phyloP scores from a whole-genome alignment of 2,113 vertebrate species.

The Spea bombifrons region DNA sequence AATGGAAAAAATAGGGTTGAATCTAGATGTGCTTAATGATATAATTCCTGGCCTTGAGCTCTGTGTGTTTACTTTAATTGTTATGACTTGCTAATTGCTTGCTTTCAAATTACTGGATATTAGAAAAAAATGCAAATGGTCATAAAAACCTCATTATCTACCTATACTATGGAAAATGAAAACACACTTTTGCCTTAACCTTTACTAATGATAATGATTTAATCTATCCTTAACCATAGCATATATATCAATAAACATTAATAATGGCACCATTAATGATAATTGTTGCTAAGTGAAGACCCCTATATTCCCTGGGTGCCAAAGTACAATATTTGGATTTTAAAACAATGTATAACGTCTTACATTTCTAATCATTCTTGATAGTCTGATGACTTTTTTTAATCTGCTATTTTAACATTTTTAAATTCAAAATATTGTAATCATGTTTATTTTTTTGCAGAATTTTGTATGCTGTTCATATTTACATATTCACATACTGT shows the following conservation, averaged over 20 bases:
- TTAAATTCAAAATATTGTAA: too few species aligned
- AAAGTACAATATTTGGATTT: too few species aligned
- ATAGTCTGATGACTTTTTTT: too few species aligned
- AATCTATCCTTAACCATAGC: background rate
- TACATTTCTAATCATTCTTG: too few species aligned
- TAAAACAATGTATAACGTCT: too few species aligned
- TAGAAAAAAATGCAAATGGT: slow-evolving; percentile 20
- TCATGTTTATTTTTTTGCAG: too few species aligned
- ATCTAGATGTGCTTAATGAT: background rate
- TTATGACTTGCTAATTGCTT: slow-evolving; percentile 24
- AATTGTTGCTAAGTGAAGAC: background rate
- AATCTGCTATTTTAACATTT: too few species aligned
- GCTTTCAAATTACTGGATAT: slow-evolving; percentile 22
- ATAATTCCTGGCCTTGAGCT: background rate
- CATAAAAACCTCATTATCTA: slow-evolving; percentile 30
- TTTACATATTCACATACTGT: too few species aligned
- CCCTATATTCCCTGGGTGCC: background rate
- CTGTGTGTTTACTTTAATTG: slow-evolving; percentile 31
- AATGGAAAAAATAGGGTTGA: background rate
- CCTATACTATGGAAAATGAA: background rate
- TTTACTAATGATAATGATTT: slow-evolving; percentile 14
- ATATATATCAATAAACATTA: slow-evolving; percentile 6
- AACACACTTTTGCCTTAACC: slow-evolving; percentile 17
- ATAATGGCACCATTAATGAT: background rate
- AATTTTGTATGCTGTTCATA: too few species aligned